Evolutionary conservation across 1,140 invertebrate genomes (phyloP).

Genomic region (Anoplolepis gracilipes): DNA sequence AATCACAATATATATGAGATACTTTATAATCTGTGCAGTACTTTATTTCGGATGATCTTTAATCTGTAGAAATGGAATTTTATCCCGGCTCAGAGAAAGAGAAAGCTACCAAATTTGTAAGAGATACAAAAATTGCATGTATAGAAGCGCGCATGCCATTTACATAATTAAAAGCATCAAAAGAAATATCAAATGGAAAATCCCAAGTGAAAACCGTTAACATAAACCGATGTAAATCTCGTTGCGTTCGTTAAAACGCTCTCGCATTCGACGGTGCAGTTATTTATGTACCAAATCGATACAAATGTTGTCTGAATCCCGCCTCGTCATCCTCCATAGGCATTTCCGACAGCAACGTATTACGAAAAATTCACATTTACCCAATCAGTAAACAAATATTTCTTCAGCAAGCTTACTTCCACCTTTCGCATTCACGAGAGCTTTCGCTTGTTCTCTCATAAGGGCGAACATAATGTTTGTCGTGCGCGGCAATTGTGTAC

Average conservation of each 20-base stretch:
- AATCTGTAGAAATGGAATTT: slow-evolving; percentile 6
- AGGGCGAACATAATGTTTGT: slow-evolving; percentile 21
- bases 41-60: neutral
- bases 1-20: neutral
- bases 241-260: slow-evolving; percentile 70
- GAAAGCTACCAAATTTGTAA: slow-evolving; percentile 12
- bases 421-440: neutral
- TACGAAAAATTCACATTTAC: slow-evolving; percentile 53
- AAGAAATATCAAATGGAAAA: slow-evolving; percentile 58
- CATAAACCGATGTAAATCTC: slow-evolving; percentile 78
- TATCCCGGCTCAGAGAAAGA: neutral
- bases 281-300: slow-evolving; percentile 76
- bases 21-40: neutral
- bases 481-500: neutral
- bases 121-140: neutral
- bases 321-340: slow-evolving; percentile 23
- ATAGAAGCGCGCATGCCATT: slow-evolving; percentile 49
- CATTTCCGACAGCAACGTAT: neutral
- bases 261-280: slow-evolving; percentile 68
- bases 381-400: slow-evolving; percentile 59
- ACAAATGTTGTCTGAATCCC: slow-evolving; percentile 58
- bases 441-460: neutral
- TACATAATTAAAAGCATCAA: slow-evolving; percentile 74
- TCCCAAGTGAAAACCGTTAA: slow-evolving; percentile 63
- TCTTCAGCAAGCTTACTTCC: slow-evolving; percentile 35